A percentile compares a stretch with the other conserved stretches of the same genome.
Evolutionary conservation across 2,797 vertebrate genomes (phyloP).

Genomic region (Ctenochaetus hawaiiensis): DNA sequence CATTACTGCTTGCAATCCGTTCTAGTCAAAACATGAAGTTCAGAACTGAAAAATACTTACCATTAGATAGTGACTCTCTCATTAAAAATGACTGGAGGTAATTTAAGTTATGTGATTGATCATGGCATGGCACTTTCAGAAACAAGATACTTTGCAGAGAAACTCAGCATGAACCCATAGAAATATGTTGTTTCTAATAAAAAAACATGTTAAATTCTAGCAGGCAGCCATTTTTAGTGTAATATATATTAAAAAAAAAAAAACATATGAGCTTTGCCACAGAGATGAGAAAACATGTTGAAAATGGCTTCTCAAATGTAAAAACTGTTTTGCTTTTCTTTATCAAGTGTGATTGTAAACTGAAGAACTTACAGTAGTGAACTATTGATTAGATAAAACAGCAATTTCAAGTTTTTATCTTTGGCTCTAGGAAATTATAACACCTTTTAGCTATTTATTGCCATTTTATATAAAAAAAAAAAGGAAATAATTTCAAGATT

Average conservation of each 20-base stretch:
- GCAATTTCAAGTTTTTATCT: not conserved
- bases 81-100: not conserved
- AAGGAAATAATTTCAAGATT: not conserved
- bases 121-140: not conserved
- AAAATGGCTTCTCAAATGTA: not conserved
- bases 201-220: not conserved
- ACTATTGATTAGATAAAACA: not conserved
- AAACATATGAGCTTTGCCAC: not conserved
- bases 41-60: slow-evolving; percentile 25
- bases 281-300: too few species aligned
- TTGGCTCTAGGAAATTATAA: too few species aligned
- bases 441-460: not conserved
- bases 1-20: slow-evolving; percentile 8
- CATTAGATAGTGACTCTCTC: slow-evolving; percentile 8
- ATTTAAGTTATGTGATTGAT: not conserved
- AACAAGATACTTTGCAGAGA: not conserved
- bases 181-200: not conserved
- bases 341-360: not conserved
- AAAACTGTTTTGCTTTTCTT: not conserved
- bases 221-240: not conserved
- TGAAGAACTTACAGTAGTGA: not conserved
- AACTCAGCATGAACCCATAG: not conserved
- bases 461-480: not conserved
- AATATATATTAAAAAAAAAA: not conserved
- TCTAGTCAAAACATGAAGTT: not conserved